phyloP scores from a whole-genome alignment of 1,140 invertebrate species.

The Drosophila punjabiensis region DNA sequence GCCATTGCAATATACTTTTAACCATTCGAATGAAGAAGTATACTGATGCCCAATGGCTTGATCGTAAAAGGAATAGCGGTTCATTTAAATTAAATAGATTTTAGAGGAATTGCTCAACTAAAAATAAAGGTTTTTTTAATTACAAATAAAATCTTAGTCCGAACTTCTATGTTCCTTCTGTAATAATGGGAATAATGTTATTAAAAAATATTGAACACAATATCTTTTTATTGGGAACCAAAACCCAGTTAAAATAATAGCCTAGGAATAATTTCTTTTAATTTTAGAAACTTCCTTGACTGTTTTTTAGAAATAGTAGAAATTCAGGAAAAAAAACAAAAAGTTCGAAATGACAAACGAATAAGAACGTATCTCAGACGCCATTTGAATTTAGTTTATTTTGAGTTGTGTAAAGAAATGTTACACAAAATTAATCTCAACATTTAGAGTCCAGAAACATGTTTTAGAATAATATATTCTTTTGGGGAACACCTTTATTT shows the following conservation, averaged over 20 bases:
- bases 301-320: background rate
- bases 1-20: constrained; percentile 9
- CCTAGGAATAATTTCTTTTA: background rate
- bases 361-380: background rate
- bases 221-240: background rate
- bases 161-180: too few species aligned
- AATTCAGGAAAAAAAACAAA: too few species aligned
- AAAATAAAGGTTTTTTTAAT: background rate
- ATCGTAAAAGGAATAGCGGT: background rate
- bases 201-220: background rate
- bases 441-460: background rate
- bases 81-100: background rate
- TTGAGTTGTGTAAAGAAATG: background rate
- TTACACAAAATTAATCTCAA: background rate
- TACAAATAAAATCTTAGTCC: background rate
- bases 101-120: background rate
- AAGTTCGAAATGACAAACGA: background rate
- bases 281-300: background rate
- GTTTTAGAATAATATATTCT: background rate
- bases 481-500: background rate
- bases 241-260: background rate
- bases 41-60: background rate
- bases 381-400: background rate
- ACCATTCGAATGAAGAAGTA: background rate
- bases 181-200: background rate